Evolutionary conservation across 2,113 vertebrate species (phyloP), one percentile per base, ranked within the genome.

Genomic region (Perognathus longimembris): DNA sequence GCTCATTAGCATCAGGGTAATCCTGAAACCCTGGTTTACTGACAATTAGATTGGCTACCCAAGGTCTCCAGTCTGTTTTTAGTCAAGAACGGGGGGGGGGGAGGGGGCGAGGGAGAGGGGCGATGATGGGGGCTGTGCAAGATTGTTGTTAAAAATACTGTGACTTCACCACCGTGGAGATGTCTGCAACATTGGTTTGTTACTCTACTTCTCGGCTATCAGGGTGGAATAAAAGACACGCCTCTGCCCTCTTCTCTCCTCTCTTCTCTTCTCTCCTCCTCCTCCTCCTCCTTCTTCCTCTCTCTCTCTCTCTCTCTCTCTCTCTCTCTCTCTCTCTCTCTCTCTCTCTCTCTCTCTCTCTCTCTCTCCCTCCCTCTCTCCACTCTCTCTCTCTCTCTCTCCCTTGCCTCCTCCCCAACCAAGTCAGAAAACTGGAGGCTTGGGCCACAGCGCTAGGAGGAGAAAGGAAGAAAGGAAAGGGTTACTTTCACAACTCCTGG

Each of bases 401-500:
- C 50, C 22, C 3, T 61, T 26, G 66, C 81, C 87, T 85, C 66
- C 92, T 15, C 93, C 95, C 82, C 87, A 77, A 67, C 36, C 75
- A 73, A 95, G 66, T 90, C 93, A 92, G 88, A 93, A 92, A 95
- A 94, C 85, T 0, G 54, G 69, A 36, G 9, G 87, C 83, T 64
- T 84, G 89, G 74, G 91, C 32, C 6, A 66, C 45, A 21, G 66
- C n/a, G 34, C 40, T 2, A 50, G 90, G 92, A 42, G 20, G 61
- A 64, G 85, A 80, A 88, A 59, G 67, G 90, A 91, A 64, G 85
- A 80, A 88, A 59, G 67, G 90, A 91, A 70, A 61, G 84, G 92
- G 96, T 95, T 95, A 94, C 95, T 97, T 93, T 94, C 84, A 63
- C 92, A 95, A 96, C 94, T 97, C 95, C 61, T 5, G 42, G 96